A percentile compares a stretch with the other conserved stretches of the same genome.
Evolutionary conservation across 2,113 vertebrate species (phyloP).

Genomic region (Labrus mixtus): DNA sequence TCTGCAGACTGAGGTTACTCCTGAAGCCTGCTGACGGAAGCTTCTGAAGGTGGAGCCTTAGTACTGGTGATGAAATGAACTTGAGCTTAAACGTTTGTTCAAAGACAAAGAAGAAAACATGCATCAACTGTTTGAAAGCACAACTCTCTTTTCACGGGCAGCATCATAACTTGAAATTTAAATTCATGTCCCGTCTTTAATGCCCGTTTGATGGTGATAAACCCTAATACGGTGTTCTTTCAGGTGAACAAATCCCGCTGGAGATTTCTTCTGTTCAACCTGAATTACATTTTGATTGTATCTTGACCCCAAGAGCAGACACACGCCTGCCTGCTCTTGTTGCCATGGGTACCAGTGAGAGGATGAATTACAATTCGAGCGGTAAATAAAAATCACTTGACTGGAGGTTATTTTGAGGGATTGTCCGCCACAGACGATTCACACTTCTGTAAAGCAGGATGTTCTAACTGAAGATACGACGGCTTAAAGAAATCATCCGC

Average conservation of each 20-base stretch:
- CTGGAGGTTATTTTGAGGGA: background rate
- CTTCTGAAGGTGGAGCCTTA: no score
- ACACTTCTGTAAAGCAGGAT: background rate
- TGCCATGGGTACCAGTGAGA: background rate
- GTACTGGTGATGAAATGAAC: no score
- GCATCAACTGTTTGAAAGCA: background rate
- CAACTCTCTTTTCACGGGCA: no score
- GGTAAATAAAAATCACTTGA: background rate
- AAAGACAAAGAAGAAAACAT: no score
- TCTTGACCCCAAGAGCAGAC: background rate
- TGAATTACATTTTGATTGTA: background rate
- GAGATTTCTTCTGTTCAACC: background rate
- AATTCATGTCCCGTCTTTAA: background rate
- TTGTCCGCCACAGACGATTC: background rate
- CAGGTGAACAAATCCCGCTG: background rate
- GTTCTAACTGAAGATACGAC: no score
- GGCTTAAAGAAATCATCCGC: no score
- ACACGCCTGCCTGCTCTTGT: background rate
- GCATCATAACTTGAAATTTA: background rate
- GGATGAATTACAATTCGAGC: background rate
- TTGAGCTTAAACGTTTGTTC: no score
- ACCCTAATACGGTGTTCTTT: background rate
- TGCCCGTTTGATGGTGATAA: background rate
- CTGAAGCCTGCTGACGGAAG: no score
- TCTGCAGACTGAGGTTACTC: no score